Evolutionary conservation across 2,113 vertebrate species (phyloP), one percentile per base, ranked within the genome.

Genomic region (Oostethus manadensis): DNA sequence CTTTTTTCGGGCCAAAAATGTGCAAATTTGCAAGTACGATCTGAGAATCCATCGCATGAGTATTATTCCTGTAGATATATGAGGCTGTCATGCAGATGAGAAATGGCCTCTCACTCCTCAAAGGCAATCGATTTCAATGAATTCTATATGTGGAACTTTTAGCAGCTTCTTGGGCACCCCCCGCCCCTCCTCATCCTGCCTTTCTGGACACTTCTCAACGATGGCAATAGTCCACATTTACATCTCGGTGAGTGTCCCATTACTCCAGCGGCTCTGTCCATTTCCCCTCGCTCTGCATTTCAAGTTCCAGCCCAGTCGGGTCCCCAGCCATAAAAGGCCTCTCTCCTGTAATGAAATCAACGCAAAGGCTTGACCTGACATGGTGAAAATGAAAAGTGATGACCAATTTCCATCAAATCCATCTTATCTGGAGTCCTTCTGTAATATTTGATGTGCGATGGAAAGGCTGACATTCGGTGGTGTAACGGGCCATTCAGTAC

Each of bases 101-200:
- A 75, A 82, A 82, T 75, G 61, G 77, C 73, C 64, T 66, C 75
- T 71, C 57, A 58, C 76, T 62, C 64, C 72, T 81, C 68, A 80
- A 66, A 78, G 71, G 63, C 73, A 83, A 77, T 82, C 64, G 53
- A 82, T 84, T 79, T 74, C 56, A 75, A 74, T 77, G 79, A 83
- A 83, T 38, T 38, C 35, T 38, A 38, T 74, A 73, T 60, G 55
- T 54, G 48, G 50, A 53, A 61, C 68, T 21, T 33, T 77, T 72
- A 64, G 58, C 53, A 50, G 56, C 50, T 38, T 80, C 67, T 9
- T 62, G 14, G 20, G 22, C 48, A 26, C 10, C 75, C 51, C 38
- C 16, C 23, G 23, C 13, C 11, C 56, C 18, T 13, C 16, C 29
- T 40, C 49, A 14, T 60, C 51, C 38, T n/a, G n/a, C 22, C 43